A percentile compares a stretch with the other conserved stretches of the same genome.
Conservation (phyloP, 1,140 invertebrate genomes). For the Trigoniulus corallinus region DNA sequence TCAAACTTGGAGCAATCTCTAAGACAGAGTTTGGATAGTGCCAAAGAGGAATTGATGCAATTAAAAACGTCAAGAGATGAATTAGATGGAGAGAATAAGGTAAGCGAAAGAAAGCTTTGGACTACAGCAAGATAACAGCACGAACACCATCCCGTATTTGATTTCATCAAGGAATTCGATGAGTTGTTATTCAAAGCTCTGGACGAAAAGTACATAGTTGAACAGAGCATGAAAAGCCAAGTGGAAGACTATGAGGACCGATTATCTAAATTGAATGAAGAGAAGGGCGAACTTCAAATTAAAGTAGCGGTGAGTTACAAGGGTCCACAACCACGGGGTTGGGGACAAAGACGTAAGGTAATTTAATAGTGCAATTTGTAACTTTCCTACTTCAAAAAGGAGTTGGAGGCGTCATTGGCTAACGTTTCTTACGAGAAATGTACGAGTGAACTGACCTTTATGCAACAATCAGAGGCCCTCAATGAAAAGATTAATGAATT, state of each 20-base stretch:
- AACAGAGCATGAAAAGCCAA: too few species aligned
- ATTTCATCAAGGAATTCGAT: background rate
- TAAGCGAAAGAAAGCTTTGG: background rate
- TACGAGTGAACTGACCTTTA: background rate
- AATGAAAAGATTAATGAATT: too few species aligned
- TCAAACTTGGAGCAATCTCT: constrained; percentile 23
- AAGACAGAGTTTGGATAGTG: constrained; percentile 3
- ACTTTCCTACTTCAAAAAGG: too few species aligned
- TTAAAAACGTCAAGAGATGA: background rate
- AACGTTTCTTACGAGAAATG: background rate
- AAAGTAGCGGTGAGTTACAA: too few species aligned
- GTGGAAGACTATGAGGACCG: too few species aligned
- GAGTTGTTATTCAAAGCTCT: background rate
- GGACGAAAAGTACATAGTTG: background rate
- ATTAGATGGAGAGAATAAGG: background rate
- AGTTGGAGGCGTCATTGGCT: background rate
- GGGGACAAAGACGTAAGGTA: too few species aligned
- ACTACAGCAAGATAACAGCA: background rate
- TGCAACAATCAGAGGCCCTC: background rate
- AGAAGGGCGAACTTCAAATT: too few species aligned
- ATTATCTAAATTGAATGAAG: too few species aligned
- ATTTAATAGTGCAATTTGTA: too few species aligned
- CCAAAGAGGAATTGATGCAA: background rate
- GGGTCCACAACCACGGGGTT: too few species aligned
- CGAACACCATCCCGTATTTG: background rate